A percentile compares a stretch with the other conserved stretches of the same genome.
Conservation (phyloP, 2,113 vertebrate genomes). For the Spizaetus ornatus region DNA sequence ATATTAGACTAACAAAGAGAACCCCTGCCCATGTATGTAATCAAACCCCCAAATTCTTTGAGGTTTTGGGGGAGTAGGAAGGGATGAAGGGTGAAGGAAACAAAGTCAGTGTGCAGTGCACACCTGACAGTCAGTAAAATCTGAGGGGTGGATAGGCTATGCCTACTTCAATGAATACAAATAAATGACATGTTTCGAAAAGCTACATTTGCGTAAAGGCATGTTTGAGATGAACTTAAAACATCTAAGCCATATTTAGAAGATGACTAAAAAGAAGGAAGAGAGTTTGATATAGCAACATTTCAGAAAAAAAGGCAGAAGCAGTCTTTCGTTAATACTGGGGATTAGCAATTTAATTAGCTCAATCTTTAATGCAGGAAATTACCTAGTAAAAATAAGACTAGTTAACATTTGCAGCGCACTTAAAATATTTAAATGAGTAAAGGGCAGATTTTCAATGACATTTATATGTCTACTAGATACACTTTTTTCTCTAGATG, state of each 20-base stretch:
- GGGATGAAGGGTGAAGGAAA: background rate
- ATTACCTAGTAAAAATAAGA: background rate
- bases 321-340: background rate
- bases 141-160: background rate
- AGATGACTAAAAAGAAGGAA: background rate
- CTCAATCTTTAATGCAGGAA: background rate
- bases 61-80: background rate
- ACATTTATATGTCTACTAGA: background rate
- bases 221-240: background rate
- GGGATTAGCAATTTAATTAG: slow-evolving; percentile 5
- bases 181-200: background rate
- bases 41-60: background rate
- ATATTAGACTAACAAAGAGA: background rate
- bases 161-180: background rate
- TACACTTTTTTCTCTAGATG: background rate
- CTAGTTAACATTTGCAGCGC: background rate
- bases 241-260: background rate
- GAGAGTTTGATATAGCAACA: background rate
- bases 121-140: background rate
- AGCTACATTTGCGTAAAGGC: background rate
- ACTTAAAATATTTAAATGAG: background rate
- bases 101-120: background rate
- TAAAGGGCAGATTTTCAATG: background rate
- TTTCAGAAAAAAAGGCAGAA: background rate
- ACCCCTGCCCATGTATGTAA: background rate